Percentiles rank a stretch among this genome's conserved stretches.
Evolutionary conservation across 2,113 vertebrate species (phyloP).

Genomic region (Sialia sialis): DNA sequence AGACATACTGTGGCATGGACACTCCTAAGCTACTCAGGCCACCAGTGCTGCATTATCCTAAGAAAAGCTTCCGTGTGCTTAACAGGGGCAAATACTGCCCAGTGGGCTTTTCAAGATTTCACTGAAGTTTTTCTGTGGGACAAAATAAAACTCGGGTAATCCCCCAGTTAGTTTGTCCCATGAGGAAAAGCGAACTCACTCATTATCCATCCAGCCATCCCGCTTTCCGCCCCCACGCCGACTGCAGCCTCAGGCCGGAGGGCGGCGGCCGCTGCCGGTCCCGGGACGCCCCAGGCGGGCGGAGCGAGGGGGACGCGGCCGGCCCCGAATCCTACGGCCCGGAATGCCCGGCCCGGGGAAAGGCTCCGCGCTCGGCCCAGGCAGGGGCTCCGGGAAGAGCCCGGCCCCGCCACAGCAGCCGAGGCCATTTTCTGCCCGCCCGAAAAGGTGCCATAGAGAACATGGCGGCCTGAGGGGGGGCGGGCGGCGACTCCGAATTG

Average conservation of each 20-base stretch:
- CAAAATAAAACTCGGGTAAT: rapidly evolving
- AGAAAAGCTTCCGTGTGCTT: too few relatives aligned
- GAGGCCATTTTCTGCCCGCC: neutral
- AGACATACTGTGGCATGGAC: rapidly evolving
- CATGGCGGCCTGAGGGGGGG: neutral
- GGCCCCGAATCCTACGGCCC: rapidly evolving
- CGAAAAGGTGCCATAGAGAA: neutral
- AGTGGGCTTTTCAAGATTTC: neutral
- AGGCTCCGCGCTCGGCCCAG: neutral
- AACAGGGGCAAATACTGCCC: rapidly evolving
- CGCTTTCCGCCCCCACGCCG: rapidly evolving
- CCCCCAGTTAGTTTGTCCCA: rapidly evolving
- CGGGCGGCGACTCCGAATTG: too few relatives aligned
- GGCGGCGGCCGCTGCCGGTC: neutral
- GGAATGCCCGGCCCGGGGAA: too few relatives aligned
- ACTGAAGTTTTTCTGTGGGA: rapidly evolving
- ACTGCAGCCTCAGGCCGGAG: neutral
- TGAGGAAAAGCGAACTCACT: rapidly evolving
- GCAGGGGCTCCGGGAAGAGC: neutral
- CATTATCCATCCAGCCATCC: rapidly evolving
- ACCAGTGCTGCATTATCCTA: rapidly evolving
- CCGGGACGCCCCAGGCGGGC: neutral
- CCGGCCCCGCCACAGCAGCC: neutral
- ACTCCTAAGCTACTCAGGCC: neutral
- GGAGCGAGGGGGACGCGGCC: too few relatives aligned